phyloP scores from a whole-genome alignment of 2,888 invertebrate species.

The Pseudanteris insignis region DNA sequence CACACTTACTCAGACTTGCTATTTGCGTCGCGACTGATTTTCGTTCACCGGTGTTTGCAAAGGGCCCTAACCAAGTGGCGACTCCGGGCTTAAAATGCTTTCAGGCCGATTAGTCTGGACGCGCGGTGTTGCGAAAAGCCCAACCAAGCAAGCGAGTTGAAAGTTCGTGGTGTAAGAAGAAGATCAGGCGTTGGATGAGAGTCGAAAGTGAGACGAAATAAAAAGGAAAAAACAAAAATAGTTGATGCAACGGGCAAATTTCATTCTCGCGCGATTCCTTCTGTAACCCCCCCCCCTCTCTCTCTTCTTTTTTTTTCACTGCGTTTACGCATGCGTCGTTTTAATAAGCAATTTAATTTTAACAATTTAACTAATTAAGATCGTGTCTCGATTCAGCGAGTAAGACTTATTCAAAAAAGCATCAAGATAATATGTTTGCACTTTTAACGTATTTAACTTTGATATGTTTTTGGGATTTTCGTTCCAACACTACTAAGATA shows the following conservation, averaged over 20 bases:
- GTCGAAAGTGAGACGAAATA: constrained; percentile 8
- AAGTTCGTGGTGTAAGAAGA: not conserved
- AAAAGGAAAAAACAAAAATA: not conserved
- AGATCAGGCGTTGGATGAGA: constrained; percentile 6
- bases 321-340: no score
- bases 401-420: no score
- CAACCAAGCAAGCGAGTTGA: no score
- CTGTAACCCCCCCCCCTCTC: constrained; percentile 35
- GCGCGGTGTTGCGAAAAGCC: constrained; percentile 45
- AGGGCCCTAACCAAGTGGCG: constrained; percentile 27
- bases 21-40: constrained; percentile 34
- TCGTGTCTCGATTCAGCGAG: no score
- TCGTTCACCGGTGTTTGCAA: constrained; percentile 28
- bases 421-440: no score
- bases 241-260: constrained; percentile 36
- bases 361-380: no score
- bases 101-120: constrained; percentile 62
- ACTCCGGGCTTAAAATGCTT: constrained; percentile 57
- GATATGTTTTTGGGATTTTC: no score
- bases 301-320: no score
- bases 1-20: constrained; percentile 22
- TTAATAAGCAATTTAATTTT: no score
- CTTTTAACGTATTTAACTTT: no score
- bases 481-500: no score
- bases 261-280: constrained; percentile 38